These are phyloP conservation scores for Lacanobia oleracea DNA, from an alignment of 2,888 invertebrate species.

Conservation along the genomic window DNA sequence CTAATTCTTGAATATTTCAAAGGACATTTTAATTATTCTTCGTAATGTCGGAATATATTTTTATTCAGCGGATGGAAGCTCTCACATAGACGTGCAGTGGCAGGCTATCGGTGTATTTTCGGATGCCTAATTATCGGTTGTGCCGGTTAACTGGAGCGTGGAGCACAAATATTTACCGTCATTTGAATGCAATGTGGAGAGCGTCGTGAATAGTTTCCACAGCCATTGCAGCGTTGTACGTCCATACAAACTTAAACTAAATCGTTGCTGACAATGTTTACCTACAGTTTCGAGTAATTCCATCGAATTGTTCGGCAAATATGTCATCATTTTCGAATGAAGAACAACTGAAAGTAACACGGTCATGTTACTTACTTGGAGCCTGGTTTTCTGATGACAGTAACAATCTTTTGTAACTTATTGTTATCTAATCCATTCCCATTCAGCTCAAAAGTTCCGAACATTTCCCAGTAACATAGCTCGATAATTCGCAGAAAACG, in stretches of 20 bases:
- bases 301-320: constrained; percentile 28
- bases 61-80: constrained; percentile 26
- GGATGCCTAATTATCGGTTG: constrained; percentile 64
- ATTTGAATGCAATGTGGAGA: constrained; percentile 63
- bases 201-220: constrained; percentile 59
- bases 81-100: constrained; percentile 15
- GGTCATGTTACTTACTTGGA: constrained; percentile 7
- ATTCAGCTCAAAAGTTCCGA: constrained; percentile 15
- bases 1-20: constrained; percentile 45
- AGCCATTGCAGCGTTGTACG: constrained; percentile 40
- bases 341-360: neutral
- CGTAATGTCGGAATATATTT: constrained; percentile 34
- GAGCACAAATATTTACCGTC: constrained; percentile 62
- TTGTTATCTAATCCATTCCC: constrained; percentile 20
- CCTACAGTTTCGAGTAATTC: constrained; percentile 25
- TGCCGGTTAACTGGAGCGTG: constrained; percentile 58
- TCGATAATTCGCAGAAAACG: constrained; percentile 54
- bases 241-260: constrained; percentile 47
- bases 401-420: constrained; percentile 23
- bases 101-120: constrained; percentile 54
- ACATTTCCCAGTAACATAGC: constrained; percentile 32
- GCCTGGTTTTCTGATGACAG: constrained; percentile 12
- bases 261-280: constrained; percentile 40
- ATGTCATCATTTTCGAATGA: constrained; percentile 8
- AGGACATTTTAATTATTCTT: constrained; percentile 42